phyloP scores from a whole-genome alignment of 2,888 invertebrate genomes.

The Polyommatus icarus region DNA sequence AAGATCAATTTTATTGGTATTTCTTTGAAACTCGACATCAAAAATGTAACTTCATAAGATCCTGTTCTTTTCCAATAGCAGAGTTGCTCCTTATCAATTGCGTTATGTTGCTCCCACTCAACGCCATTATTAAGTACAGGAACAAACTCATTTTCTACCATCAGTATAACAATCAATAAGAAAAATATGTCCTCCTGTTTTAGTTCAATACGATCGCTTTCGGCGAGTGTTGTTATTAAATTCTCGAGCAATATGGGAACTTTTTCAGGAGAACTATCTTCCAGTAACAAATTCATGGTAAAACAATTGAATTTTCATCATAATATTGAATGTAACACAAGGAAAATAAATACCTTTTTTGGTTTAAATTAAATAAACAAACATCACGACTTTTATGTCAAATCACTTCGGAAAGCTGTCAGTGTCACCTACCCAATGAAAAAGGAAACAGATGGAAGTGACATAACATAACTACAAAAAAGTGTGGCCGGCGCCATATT shows the following conservation, averaged over 20 bases:
- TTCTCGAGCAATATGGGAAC: constrained; percentile 55
- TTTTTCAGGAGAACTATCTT: constrained; percentile 62
- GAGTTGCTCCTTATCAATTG: constrained; percentile 49
- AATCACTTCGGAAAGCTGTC: background rate
- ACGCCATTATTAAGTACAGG: constrained; percentile 48
- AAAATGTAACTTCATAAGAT: constrained; percentile 55
- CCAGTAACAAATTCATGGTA: constrained; percentile 46
- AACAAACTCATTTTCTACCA: constrained; percentile 67
- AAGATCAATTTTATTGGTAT: constrained; percentile 59
- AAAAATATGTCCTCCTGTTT: constrained; percentile 65
- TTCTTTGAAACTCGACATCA: constrained; percentile 55
- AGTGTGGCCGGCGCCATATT: too few species aligned
- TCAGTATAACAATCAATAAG: constrained; percentile 57
- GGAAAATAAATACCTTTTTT: background rate
- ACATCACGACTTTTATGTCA: constrained; percentile 2
- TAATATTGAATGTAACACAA: background rate
- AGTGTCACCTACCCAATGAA: background rate
- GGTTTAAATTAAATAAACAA: background rate
- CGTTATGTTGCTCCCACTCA: constrained; percentile 44
- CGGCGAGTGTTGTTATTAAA: constrained; percentile 50
- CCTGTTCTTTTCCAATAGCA: constrained; percentile 56
- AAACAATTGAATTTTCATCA: background rate
- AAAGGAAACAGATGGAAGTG: too few species aligned
- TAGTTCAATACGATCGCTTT: constrained; percentile 52
- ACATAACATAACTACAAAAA: too few species aligned